Conservation (phyloP, 1,140 invertebrate genomes). For the Heliothis virescens region DNA sequence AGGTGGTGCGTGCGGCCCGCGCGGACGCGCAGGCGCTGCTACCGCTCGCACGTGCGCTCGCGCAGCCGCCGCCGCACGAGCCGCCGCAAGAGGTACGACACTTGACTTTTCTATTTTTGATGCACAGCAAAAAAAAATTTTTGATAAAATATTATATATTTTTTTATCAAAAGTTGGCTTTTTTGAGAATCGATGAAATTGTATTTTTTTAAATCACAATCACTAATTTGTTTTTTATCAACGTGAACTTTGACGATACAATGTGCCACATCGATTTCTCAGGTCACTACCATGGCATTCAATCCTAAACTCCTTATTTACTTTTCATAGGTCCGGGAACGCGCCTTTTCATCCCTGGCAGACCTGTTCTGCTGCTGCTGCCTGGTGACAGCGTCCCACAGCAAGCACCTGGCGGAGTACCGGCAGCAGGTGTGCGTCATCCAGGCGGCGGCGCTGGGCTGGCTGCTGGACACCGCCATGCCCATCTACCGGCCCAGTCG, state of each 20-base stretch:
- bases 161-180: too few species aligned
- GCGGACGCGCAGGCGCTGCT: constrained; percentile 74
- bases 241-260: too few species aligned
- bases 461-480: constrained; percentile 94
- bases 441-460: constrained; percentile 86
- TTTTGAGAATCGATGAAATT: too few species aligned
- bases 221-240: too few species aligned
- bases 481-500: constrained; percentile 91
- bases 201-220: too few species aligned
- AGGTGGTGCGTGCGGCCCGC: constrained; percentile 92
- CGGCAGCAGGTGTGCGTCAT: constrained; percentile 88
- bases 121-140: too few species aligned
- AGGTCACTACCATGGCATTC: too few species aligned
- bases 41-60: constrained; percentile 75
- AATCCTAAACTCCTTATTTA: too few species aligned
- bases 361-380: constrained; percentile 95
- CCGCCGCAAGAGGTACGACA: constrained; percentile 69
- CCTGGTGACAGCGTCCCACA: constrained; percentile 91
- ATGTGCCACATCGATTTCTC: too few species aligned
- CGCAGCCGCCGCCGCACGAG: constrained; percentile 72
- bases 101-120: background rate
- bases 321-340: constrained; percentile 88
- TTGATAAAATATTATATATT: too few species aligned
- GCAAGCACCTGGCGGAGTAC: constrained; percentile 88
- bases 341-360: constrained; percentile 93